Evolutionary conservation across 2,888 invertebrate species (phyloP).

Genomic region (Acanthoscelides obtectus): DNA sequence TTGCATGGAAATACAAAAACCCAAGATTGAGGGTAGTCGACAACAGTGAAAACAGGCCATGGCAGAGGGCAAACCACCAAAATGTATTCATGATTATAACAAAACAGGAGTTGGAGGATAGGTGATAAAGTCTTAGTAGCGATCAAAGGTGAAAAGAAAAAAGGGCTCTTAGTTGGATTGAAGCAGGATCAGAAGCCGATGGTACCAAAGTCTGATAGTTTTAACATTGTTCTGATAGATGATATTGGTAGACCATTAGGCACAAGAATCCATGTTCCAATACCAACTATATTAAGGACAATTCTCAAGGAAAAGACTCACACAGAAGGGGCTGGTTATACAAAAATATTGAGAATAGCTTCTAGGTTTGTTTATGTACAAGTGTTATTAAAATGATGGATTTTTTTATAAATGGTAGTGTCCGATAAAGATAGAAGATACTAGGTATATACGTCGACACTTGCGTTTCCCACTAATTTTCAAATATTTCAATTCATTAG

Average conservation of each 20-base stretch:
- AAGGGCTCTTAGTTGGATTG: slow-evolving; percentile 84
- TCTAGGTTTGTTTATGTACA: slow-evolving; percentile 83
- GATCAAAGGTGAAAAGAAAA: slow-evolving; percentile 92
- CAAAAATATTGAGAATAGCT: slow-evolving; percentile 87
- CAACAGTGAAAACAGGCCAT: slow-evolving; percentile 91
- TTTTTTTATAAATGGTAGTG: no score
- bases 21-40: slow-evolving; percentile 90
- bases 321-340: slow-evolving; percentile 83
- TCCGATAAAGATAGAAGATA: no score
- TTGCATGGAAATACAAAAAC: slow-evolving; percentile 59
- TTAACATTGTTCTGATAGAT: slow-evolving; percentile 93
- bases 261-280: slow-evolving; percentile 90
- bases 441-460: no score
- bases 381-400: no score
- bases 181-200: slow-evolving; percentile 76
- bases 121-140: slow-evolving; percentile 90
- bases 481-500: no score
- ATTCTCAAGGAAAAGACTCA: slow-evolving; percentile 76
- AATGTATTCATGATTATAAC: slow-evolving; percentile 91
- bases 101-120: slow-evolving; percentile 58
- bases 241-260: slow-evolving; percentile 93
- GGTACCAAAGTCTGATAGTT: slow-evolving; percentile 89
- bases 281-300: slow-evolving; percentile 84
- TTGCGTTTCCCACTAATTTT: no score
- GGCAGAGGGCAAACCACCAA: slow-evolving; percentile 90